These are phyloP conservation scores for Magallana ariakensis DNA, from an alignment of 1,140 invertebrate species.

Conservation along the genomic window DNA sequence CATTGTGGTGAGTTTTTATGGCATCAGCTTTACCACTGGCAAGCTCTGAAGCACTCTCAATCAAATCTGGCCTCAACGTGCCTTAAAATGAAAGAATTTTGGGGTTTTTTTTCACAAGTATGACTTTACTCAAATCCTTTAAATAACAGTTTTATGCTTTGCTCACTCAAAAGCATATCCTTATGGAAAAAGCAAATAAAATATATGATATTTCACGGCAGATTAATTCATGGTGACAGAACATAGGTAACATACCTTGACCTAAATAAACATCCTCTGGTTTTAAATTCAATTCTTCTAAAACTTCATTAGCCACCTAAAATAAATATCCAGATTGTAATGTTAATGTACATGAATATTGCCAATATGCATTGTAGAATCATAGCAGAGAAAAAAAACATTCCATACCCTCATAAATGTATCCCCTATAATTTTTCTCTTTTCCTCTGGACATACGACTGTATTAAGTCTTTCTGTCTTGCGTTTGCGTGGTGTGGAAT, in stretches of 20 bases:
- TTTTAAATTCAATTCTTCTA: slow-evolving; percentile 76
- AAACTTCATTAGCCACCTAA: slow-evolving; percentile 79
- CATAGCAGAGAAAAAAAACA: background rate
- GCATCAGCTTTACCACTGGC: slow-evolving; percentile 92
- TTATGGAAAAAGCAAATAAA: too few relatives aligned
- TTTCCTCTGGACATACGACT: slow-evolving; percentile 95
- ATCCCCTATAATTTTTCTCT: slow-evolving; percentile 99
- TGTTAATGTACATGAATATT: background rate
- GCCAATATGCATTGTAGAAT: background rate
- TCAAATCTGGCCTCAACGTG: slow-evolving; percentile 97
- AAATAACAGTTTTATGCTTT: too few relatives aligned
- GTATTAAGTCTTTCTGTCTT: slow-evolving; percentile 93
- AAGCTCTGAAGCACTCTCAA: slow-evolving; percentile 95
- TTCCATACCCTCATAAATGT: slow-evolving; percentile 91
- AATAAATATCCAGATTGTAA: background rate
- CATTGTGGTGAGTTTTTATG: slow-evolving; percentile 99
- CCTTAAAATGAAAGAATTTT: slow-evolving; percentile 80
- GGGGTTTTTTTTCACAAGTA: background rate
- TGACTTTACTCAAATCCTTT: too few relatives aligned
- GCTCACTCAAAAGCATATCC: too few relatives aligned
- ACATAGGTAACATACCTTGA: slow-evolving; percentile 69
- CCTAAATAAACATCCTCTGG: slow-evolving; percentile 78
- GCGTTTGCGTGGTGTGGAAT: slow-evolving; percentile 83
- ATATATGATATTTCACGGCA: too few relatives aligned
- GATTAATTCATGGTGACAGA: too few relatives aligned